Percentiles rank a stretch among this genome's conserved stretches.
phyloP scores from a whole-genome alignment of 2,113 vertebrate species.

The Brachirus orientalis region DNA sequence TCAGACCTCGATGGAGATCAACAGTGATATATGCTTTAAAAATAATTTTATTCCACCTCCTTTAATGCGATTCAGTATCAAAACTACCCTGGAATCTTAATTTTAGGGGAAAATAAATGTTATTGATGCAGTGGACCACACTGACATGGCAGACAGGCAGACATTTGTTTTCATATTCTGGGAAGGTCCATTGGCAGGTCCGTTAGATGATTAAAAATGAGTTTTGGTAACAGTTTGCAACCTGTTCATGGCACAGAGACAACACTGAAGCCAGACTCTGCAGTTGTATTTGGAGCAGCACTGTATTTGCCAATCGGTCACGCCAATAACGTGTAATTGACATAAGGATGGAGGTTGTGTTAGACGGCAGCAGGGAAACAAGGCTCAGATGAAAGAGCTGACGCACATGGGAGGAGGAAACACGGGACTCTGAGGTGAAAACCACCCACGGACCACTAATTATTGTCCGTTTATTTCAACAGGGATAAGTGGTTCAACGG shows the following conservation, averaged over 20 bases:
- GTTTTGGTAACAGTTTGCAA: conserved; percentile 38
- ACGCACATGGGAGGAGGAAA: conserved; percentile 9
- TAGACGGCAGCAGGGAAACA: not conserved
- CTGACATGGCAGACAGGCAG: conserved; percentile 18
- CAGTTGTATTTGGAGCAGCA: conserved; percentile 42
- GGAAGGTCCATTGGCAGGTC: conserved; percentile 28
- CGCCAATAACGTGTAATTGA: conserved; percentile 39
- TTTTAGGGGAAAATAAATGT: not conserved
- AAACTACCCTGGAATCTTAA: not conserved
- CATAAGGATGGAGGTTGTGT: conserved; percentile 24
- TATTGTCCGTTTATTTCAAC: conserved; percentile 53
- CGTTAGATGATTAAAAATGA: conserved; percentile 26
- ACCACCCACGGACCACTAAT: conserved; percentile 41
- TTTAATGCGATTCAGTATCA: not conserved
- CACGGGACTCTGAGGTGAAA: conserved; percentile 41
- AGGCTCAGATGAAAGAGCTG: conserved; percentile 14
- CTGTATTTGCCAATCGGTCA: conserved; percentile 36
- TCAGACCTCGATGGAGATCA: not conserved
- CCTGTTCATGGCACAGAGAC: conserved; percentile 37
- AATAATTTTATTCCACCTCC: conserved; percentile 2
- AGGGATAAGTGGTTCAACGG: conserved; percentile 33
- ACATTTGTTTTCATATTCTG: conserved; percentile 38
- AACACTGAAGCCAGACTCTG: conserved; percentile 20
- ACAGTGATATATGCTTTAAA: conserved; percentile 3
- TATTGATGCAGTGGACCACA: not conserved